Percentiles rank a stretch among this genome's conserved stretches.
phyloP scores from a whole-genome alignment of 2,113 vertebrate genomes.

The Eurypyga helias region DNA sequence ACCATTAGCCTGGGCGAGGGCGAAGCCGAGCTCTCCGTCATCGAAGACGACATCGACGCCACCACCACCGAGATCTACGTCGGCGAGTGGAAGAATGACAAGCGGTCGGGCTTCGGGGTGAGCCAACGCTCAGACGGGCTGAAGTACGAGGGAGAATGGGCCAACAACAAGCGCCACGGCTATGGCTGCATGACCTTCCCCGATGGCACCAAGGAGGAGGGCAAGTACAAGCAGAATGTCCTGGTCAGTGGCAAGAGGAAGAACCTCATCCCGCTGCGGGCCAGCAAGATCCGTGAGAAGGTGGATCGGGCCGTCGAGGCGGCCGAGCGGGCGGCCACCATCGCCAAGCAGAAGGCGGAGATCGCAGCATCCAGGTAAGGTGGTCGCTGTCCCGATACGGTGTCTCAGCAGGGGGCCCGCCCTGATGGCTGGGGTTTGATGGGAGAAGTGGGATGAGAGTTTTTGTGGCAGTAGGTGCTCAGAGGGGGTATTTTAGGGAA shows the following conservation, averaged over 20 bases:
- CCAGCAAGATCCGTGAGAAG: constrained; percentile 97
- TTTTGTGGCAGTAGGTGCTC: accelerated
- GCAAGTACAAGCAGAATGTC: constrained; percentile 97
- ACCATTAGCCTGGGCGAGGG: constrained; percentile 94
- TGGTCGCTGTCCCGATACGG: accelerated
- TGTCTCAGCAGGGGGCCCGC: accelerated
- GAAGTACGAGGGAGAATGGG: constrained; percentile 94
- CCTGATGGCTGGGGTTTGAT: accelerated
- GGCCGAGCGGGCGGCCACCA: constrained; percentile 89
- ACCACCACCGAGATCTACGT: constrained; percentile 95
- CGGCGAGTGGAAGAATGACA: constrained; percentile 96
- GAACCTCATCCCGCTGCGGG: constrained; percentile 95
- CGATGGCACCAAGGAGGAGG: constrained; percentile 96
- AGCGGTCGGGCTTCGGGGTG: constrained; percentile 90
- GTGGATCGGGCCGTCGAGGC: constrained; percentile 94
- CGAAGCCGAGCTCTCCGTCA: constrained; percentile 83
- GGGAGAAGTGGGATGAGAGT: background rate
- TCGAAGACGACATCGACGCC: constrained; percentile 92
- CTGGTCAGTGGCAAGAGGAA: constrained; percentile 96
- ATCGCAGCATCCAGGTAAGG: constrained; percentile 94
- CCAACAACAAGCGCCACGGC: constrained; percentile 91
- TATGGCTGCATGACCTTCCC: constrained; percentile 98
- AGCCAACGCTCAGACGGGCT: constrained; percentile 94
- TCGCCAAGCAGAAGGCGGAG: constrained; percentile 97
- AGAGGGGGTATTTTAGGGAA: background rate